Evolutionary conservation across 2,113 vertebrate species (phyloP).

Genomic region (Gymnorhina tibicen): DNA sequence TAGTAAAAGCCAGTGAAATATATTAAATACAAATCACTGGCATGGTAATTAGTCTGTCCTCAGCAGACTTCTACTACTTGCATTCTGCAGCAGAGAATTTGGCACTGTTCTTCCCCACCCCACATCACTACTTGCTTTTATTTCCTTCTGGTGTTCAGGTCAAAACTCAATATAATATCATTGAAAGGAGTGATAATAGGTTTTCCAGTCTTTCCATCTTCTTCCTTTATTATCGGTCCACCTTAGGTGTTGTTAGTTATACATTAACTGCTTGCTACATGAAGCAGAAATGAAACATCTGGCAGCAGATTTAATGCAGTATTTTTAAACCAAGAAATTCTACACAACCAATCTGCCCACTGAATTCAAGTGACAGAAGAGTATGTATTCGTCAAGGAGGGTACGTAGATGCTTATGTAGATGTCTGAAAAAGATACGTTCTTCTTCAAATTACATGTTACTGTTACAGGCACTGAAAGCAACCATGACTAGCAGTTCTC

Average conservation of each 20-base stretch:
- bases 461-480: not conserved
- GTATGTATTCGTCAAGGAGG: not conserved
- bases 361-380: not conserved
- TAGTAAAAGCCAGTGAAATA: not conserved
- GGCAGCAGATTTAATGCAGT: not conserved
- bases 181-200: not conserved
- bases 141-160: not conserved
- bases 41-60: not conserved
- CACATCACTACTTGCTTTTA: not conserved
- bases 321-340: not conserved
- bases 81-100: not conserved
- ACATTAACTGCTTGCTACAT: not conserved
- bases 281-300: not conserved
- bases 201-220: not conserved
- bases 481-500: not conserved
- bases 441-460: not conserved
- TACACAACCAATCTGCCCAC: not conserved
- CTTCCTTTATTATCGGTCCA: not conserved
- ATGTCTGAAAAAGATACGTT: not conserved
- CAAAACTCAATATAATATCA: not conserved
- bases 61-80: not conserved
- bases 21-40: not conserved
- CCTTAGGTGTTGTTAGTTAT: not conserved
- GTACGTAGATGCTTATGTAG: not conserved
- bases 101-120: not conserved